These are phyloP conservation scores for Fragum sueziense DNA, from an alignment of 2,888 invertebrate genomes.

Conservation along the genomic window DNA sequence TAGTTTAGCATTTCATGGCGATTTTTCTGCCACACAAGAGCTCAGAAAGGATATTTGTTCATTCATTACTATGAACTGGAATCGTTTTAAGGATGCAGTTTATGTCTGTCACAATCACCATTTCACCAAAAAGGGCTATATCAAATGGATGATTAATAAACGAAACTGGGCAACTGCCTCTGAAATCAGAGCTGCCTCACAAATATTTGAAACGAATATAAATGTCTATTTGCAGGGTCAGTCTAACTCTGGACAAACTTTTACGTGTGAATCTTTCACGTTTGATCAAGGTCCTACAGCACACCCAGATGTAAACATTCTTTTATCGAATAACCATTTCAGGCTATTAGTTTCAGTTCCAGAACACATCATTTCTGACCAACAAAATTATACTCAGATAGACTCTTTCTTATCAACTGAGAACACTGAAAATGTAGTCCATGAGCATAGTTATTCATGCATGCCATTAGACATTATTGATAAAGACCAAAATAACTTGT, in stretches of 20 bases:
- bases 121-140: not conserved
- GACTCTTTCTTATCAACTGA: too few relatives aligned
- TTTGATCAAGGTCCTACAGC: not conserved
- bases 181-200: conserved; percentile 40
- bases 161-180: conserved; percentile 29
- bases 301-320: not conserved
- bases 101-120: not conserved
- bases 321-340: not conserved
- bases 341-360: not conserved
- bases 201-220: conserved; percentile 20
- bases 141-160: conserved; percentile 7
- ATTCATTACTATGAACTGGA: not conserved
- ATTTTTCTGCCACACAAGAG: not conserved
- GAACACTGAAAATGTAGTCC: not conserved
- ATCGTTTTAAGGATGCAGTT: not conserved
- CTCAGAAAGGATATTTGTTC: not conserved
- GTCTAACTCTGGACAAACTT: not conserved
- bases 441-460: not conserved
- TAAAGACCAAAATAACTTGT: too few relatives aligned
- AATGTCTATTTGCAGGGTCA: conserved; percentile 8
- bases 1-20: conserved; percentile 17
- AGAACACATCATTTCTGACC: not conserved
- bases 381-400: too few relatives aligned
- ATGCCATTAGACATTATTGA: too few relatives aligned
- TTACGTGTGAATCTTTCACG: not conserved